A percentile compares a stretch with the other conserved stretches of the same genome.
Evolutionary conservation across 2,888 invertebrate genomes (phyloP).

Genomic region (Drosophila histrio): DNA sequence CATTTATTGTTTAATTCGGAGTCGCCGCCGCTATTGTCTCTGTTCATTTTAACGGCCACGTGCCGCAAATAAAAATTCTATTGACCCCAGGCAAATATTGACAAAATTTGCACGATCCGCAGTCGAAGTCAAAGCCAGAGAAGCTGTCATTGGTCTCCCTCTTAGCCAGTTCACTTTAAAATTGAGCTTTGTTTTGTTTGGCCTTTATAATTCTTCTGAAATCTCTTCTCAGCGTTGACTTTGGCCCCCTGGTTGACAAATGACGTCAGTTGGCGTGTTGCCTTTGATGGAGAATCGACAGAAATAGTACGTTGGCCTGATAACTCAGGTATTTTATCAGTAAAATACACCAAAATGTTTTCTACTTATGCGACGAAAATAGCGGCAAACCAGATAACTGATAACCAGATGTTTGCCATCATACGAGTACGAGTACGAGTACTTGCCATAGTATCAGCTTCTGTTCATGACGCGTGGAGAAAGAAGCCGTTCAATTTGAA

Average conservation of each 20-base stretch:
- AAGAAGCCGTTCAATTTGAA: slow-evolving; percentile 31
- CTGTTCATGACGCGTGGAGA: slow-evolving; percentile 31
- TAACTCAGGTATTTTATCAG: slow-evolving; percentile 75
- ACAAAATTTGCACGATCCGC: slow-evolving; percentile 60
- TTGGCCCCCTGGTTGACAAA: slow-evolving; percentile 47
- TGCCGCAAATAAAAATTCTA: slow-evolving; percentile 71
- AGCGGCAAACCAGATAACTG: slow-evolving; percentile 42
- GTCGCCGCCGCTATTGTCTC: slow-evolving; percentile 20
- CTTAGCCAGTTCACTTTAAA: neutral
- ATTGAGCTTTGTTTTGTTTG: slow-evolving; percentile 10
- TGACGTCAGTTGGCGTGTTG: slow-evolving; percentile 48
- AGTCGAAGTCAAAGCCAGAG: slow-evolving; percentile 2
- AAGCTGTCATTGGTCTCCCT: slow-evolving; percentile 17
- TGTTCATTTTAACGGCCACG: slow-evolving; percentile 54
- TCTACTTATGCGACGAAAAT: slow-evolving; percentile 38
- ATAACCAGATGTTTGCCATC: slow-evolving; percentile 55
- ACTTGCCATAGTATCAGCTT: slow-evolving; percentile 32
- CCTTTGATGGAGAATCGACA: slow-evolving; percentile 35
- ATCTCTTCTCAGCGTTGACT: slow-evolving; percentile 34
- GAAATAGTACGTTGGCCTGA: slow-evolving; percentile 46
- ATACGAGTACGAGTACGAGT: neutral
- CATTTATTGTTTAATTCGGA: slow-evolving; percentile 64
- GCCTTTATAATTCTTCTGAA: slow-evolving; percentile 1
- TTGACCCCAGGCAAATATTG: slow-evolving; percentile 74
- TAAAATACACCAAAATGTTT: slow-evolving; percentile 24